A percentile compares a stretch with the other conserved stretches of the same genome.
Conservation (phyloP, 2,113 vertebrate species). For the Pholis gunnellus region DNA sequence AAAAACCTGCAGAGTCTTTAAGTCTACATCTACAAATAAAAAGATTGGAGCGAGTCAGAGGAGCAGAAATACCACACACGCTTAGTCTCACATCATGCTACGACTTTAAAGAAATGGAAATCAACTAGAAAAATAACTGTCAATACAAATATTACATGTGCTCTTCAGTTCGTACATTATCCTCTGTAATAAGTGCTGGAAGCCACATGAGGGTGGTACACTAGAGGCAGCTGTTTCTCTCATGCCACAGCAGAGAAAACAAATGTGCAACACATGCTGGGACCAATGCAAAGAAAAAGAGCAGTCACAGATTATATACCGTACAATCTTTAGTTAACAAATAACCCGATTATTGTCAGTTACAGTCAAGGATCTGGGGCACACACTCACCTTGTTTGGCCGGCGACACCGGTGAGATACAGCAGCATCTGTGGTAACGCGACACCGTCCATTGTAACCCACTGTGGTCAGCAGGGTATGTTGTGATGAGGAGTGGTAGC, state of each 20-base stretch:
- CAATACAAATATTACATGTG: neutral
- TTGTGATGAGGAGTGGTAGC: conserved; percentile 55
- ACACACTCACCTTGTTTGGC: conserved; percentile 69
- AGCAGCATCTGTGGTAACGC: conserved; percentile 71
- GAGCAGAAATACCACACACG: conserved; percentile 32
- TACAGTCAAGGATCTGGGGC: conserved; percentile 1
- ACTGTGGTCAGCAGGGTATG: conserved; percentile 43
- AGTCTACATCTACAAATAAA: conserved; percentile 66
- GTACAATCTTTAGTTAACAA: conserved; percentile 34
- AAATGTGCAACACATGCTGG: conserved; percentile 49
- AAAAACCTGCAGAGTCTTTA: conserved; percentile 58
- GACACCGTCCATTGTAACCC: conserved; percentile 77
- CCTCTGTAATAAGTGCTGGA: neutral
- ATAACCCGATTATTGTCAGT: conserved; percentile 45
- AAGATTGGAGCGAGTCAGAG: conserved; percentile 59
- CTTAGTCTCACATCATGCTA: neutral
- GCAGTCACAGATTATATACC: conserved; percentile 1
- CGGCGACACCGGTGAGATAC: conserved; percentile 40
- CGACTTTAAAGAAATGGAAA: neutral
- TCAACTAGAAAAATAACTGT: neutral
- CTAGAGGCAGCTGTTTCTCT: conserved; percentile 48
- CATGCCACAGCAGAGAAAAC: conserved; percentile 44
- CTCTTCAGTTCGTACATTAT: neutral
- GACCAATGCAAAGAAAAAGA: neutral
- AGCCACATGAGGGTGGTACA: conserved; percentile 3